phyloP scores from a whole-genome alignment of 2,113 vertebrate species.

The Nansenia antarctica region DNA sequence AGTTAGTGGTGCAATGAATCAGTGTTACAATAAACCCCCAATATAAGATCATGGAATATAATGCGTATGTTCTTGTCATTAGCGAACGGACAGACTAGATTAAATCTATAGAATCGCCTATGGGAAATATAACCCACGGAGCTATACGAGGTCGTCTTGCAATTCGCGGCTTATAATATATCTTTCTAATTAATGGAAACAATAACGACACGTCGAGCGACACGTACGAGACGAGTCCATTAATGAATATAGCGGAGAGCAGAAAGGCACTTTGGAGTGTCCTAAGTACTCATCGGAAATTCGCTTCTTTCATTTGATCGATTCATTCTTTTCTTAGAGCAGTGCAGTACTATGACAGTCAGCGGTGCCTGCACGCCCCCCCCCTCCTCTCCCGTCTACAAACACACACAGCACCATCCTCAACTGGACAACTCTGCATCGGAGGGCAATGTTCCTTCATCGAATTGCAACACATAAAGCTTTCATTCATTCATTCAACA shows the following conservation, averaged over 20 bases:
- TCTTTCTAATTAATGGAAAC: background rate
- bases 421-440: background rate
- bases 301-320: background rate
- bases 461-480: background rate
- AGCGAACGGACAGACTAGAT: no score
- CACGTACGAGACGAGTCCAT: no score
- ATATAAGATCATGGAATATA: no score
- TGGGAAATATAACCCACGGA: no score
- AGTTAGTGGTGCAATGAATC: background rate
- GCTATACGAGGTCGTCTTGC: no score
- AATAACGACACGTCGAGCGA: background rate
- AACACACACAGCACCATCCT: background rate
- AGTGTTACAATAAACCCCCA: background rate
- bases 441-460: no score
- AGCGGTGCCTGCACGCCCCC: conserved; percentile 16
- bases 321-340: background rate
- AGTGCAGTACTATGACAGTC: background rate
- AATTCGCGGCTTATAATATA: background rate
- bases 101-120: no score
- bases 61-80: no score
- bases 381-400: background rate
- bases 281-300: background rate
- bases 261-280: background rate
- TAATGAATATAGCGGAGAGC: no score
- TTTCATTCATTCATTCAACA: no score